These are phyloP conservation scores for Buphagus erythrorhynchus DNA, from an alignment of 2,797 vertebrate genomes.

Conservation along the genomic window DNA sequence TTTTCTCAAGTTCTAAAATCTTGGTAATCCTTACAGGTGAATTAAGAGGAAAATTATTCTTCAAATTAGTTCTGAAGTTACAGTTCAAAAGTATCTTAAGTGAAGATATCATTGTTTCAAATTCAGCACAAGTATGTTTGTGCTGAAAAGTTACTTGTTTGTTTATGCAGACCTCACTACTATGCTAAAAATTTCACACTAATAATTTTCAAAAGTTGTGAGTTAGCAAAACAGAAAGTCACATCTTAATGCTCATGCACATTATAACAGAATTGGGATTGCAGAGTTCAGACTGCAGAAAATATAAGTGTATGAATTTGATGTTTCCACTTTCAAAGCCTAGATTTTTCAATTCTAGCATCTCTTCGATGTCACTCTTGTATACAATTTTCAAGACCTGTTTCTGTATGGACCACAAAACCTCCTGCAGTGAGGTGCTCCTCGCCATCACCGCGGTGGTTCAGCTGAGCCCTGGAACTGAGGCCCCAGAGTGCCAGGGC, in stretches of 20 bases:
- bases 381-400: background rate
- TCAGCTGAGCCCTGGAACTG: background rate
- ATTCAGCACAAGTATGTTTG: background rate
- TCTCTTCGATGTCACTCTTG: background rate
- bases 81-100: background rate
- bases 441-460: background rate
- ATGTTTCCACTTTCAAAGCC: background rate
- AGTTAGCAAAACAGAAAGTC: background rate
- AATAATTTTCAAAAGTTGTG: background rate
- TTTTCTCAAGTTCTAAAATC: background rate
- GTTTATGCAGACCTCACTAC: background rate
- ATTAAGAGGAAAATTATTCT: background rate
- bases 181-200: background rate
- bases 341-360: background rate
- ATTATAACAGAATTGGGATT: background rate
- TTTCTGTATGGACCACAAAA: background rate
- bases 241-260: background rate
- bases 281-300: background rate
- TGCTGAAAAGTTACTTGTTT: background rate
- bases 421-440: background rate
- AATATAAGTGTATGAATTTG: rapidly evolving
- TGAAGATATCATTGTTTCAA: background rate
- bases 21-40: background rate
- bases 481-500: rapidly evolving
- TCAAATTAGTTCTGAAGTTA: background rate